phyloP scores from a whole-genome alignment of 2,113 vertebrate genomes.

The Baryphthengus martii region DNA sequence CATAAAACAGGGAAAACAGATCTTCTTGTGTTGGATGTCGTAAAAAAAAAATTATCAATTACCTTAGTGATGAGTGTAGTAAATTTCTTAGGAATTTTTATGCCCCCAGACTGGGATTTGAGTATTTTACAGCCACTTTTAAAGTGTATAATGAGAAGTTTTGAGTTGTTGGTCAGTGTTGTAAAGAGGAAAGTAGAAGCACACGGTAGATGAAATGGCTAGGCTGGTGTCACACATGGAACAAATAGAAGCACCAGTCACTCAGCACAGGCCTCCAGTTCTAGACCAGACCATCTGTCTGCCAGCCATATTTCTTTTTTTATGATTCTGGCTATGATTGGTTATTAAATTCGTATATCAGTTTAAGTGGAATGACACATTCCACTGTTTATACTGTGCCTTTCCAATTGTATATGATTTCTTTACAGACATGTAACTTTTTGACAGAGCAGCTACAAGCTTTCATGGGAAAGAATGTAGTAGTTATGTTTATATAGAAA shows the following conservation, averaged over 20 bases:
- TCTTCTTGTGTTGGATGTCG: background rate
- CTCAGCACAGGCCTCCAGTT: background rate
- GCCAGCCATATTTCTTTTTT: background rate
- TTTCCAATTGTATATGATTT: conserved; percentile 31
- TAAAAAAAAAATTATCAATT: background rate
- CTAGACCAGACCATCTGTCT: background rate
- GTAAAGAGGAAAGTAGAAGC: background rate
- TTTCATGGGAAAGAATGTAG: conserved; percentile 12
- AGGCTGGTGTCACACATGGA: background rate
- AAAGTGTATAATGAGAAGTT: background rate
- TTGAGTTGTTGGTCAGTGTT: too few species aligned
- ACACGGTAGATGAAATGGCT: background rate
- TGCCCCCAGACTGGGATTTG: background rate
- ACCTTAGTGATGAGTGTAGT: background rate
- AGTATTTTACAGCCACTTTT: background rate
- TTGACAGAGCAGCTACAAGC: conserved; percentile 27
- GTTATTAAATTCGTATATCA: background rate
- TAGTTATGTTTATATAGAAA: conserved; percentile 44
- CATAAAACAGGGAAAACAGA: background rate
- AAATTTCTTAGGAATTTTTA: background rate
- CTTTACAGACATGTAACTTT: conserved; percentile 8
- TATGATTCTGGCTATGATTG: background rate
- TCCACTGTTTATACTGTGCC: background rate
- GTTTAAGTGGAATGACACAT: conserved; percentile 10
- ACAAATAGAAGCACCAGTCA: background rate